Percentiles rank a stretch among this genome's conserved stretches.
phyloP scores from a whole-genome alignment of 2,113 vertebrate species.

The Prolemur simus region DNA sequence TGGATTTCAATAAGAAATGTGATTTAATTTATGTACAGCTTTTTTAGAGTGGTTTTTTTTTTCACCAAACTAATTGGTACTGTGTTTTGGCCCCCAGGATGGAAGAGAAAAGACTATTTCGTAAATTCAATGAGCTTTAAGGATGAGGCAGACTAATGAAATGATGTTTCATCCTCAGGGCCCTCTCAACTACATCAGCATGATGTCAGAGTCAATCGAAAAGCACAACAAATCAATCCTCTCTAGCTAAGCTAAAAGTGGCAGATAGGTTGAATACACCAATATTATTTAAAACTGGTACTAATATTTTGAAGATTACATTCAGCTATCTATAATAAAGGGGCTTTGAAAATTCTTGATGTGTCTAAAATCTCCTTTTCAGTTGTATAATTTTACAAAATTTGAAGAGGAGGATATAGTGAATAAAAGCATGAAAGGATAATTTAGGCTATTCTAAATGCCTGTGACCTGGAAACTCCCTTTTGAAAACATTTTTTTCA shows the following conservation, averaged over 20 bases:
- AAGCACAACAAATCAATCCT: background rate
- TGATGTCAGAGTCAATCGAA: background rate
- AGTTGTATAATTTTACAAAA: background rate
- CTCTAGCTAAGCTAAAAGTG: background rate
- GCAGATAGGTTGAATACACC: background rate
- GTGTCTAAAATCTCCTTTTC: background rate
- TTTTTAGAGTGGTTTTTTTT: constrained; percentile 39
- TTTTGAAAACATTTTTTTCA: background rate
- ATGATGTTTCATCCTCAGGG: background rate
- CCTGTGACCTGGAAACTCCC: background rate
- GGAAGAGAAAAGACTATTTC: background rate
- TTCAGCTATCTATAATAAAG: background rate
- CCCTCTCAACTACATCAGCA: background rate
- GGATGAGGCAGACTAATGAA: background rate
- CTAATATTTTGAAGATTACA: background rate
- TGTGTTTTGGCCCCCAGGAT: background rate
- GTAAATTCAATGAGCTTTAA: constrained; percentile 23
- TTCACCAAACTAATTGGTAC: background rate
- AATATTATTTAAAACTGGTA: background rate
- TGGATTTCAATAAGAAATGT: background rate
- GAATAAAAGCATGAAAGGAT: background rate
- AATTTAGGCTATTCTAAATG: background rate
- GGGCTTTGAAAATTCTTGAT: background rate
- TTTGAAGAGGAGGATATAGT: background rate
- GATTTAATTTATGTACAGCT: background rate